phyloP scores from a whole-genome alignment of 2,888 invertebrate genomes.

The Drosophila anomalata region DNA sequence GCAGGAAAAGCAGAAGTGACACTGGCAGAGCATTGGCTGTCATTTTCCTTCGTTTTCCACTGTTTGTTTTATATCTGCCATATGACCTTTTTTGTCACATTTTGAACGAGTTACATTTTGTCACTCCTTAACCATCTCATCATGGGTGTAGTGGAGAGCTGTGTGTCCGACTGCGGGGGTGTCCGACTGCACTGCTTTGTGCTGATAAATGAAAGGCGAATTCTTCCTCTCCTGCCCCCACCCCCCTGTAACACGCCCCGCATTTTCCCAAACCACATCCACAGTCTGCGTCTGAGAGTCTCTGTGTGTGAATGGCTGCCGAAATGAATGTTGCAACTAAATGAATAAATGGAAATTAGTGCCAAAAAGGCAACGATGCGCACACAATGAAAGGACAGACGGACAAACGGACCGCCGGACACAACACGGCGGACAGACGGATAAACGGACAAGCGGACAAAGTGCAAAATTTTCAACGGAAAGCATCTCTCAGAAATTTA shows the following conservation, averaged over 20 bases:
- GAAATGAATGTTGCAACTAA: conserved; percentile 74
- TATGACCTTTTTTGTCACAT: conserved; percentile 75
- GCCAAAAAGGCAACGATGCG: conserved; percentile 56
- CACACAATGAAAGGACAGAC: conserved; percentile 32
- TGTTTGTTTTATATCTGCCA: conserved; percentile 50
- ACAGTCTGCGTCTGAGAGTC: conserved; percentile 21
- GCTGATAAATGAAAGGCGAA: conserved; percentile 69
- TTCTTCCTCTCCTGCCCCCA: not conserved
- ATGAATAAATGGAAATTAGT: conserved; percentile 79
- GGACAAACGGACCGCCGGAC: conserved; percentile 19
- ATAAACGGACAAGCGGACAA: conserved; percentile 10
- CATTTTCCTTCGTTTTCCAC: conserved; percentile 45
- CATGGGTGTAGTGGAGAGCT: conserved; percentile 38
- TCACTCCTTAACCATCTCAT: conserved; percentile 66
- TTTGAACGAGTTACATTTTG: conserved; percentile 70
- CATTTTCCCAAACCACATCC: conserved; percentile 21
- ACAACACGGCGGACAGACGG: conserved; percentile 1
- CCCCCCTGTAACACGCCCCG: not conserved
- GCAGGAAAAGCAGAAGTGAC: conserved; percentile 27
- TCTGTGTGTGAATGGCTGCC: conserved; percentile 53
- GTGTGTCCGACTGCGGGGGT: not conserved
- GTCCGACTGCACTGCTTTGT: conserved; percentile 56
- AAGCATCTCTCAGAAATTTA: conserved; percentile 9
- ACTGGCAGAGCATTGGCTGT: conserved; percentile 55
- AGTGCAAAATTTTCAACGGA: conserved; percentile 2